Base-by-base conservation (phyloP, 2,888 invertebrate genomes). In the Protodeltote pygarga region DNA sequence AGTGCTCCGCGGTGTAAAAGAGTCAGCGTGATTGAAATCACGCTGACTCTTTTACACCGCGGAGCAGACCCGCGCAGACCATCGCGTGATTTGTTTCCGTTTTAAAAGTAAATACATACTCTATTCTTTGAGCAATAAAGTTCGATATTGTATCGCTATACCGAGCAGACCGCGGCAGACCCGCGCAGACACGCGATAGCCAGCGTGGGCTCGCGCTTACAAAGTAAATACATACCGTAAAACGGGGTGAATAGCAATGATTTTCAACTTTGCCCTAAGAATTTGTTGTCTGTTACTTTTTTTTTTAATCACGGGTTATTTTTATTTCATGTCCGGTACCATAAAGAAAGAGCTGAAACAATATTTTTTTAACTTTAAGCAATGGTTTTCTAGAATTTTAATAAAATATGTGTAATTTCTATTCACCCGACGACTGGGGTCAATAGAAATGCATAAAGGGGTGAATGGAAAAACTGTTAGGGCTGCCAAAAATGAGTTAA, bases 261-360 rank as follows among this genome's bases (percentile, higher is more conserved):
- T 35, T 48, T 41, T 37, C 37, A 48, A 42, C 48, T 41, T 48
- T 41, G 37, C 37, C 35, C 13, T 24, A 47, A 34, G 39, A 47
- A 19, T 47, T 47, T 40, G 28, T 29, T 47, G 47, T 34, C 29
- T 29, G 17, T 39, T 23, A 11, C 15, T 34, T 19, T 44, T 33
- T 44, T 21, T 42, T 44, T 29, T 44, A 28, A 34, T 10, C 28
- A 9, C 28, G 10, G 16, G 29, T 24, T 23, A 10, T 29, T 35
- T 47, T 47, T 10, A 48, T 40, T 35, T 48, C 35, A 48, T 35
- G 48, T 41, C 48, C 35, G 41, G 48, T 48, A 48, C 48, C 47
- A 19, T n/a, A 41, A 25, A 41, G 23, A 48, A 48, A 32, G 6
- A 48, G 34, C 23, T 48, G 10, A 19, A 48, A 35, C 48, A 48